A percentile compares a stretch with the other conserved stretches of the same genome.
These are phyloP conservation scores for Ernsta delagoae DNA, from an alignment of 2,888 invertebrate genomes.

Conservation along the genomic window DNA sequence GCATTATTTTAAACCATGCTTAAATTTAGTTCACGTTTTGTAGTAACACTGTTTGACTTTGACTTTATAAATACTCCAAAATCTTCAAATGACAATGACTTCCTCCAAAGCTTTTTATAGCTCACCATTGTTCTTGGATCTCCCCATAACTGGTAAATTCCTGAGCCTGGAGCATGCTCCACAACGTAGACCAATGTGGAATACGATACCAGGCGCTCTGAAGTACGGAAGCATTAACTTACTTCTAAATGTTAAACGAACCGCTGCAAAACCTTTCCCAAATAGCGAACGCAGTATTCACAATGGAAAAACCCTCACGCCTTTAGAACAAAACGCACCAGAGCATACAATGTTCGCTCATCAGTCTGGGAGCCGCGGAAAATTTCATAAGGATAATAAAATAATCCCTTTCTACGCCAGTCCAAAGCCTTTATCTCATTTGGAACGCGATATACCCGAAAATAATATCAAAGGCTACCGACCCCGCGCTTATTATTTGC, in stretches of 20 bases:
- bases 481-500: slow-evolving; percentile 44
- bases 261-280: neutral
- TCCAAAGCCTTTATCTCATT: slow-evolving; percentile 51
- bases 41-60: too few species aligned
- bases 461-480: slow-evolving; percentile 53
- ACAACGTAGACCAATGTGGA: too few species aligned
- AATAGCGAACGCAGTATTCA: neutral
- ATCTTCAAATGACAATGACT: too few species aligned
- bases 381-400: slow-evolving; percentile 57
- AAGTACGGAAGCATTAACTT: neutral
- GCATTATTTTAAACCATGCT: too few species aligned
- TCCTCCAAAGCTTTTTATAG: too few species aligned
- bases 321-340: slow-evolving; percentile 39
- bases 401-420: slow-evolving; percentile 52
- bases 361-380: slow-evolving; percentile 42
- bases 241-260: neutral
- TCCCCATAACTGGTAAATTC: too few species aligned
- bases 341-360: slow-evolving; percentile 41
- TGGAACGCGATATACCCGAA: slow-evolving; percentile 49
- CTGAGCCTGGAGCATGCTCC: too few species aligned
- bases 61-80: too few species aligned
- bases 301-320: slow-evolving; percentile 13
- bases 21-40: too few species aligned
- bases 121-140: too few species aligned
- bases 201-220: too few species aligned